A percentile compares a stretch with the other conserved stretches of the same genome.
phyloP scores from a whole-genome alignment of 1,140 invertebrate species.

The Hylyphantes graminicola region DNA sequence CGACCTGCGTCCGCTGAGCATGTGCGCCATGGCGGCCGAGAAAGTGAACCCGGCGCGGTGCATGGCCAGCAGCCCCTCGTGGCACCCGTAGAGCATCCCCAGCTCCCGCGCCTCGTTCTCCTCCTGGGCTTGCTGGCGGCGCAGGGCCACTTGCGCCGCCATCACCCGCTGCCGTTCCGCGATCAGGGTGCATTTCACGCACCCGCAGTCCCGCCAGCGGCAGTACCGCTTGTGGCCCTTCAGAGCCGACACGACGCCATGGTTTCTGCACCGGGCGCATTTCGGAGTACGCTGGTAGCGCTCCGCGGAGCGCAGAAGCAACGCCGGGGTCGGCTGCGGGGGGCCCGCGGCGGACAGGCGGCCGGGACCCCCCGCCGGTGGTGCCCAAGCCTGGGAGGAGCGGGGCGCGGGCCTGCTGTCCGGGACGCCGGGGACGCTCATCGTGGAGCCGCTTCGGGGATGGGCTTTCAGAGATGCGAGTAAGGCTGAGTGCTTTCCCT shows the following conservation, averaged over 20 bases:
- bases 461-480: too few relatives aligned
- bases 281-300: conserved; percentile 98
- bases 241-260: conserved; percentile 96
- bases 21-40: conserved; percentile 64
- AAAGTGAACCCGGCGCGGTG: conserved; percentile 65
- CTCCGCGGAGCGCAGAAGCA: conserved; percentile 82
- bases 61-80: conserved; percentile 66
- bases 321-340: conserved; percentile 60
- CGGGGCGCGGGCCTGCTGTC: conserved; percentile 29
- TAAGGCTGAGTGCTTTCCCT: too few relatives aligned
- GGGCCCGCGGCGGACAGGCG: conserved; percentile 43
- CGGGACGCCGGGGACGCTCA: conserved; percentile 33
- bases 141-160: conserved; percentile 93
- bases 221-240: conserved; percentile 98
- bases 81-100: conserved; percentile 81
- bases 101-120: conserved; percentile 97
- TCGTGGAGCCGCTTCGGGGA: background rate
- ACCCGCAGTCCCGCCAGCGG: conserved; percentile 94
- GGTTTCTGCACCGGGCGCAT: conserved; percentile 97
- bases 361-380: conserved; percentile 4
- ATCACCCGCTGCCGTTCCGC: conserved; percentile 98
- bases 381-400: conserved; percentile 53
- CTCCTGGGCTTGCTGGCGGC: conserved; percentile 80
- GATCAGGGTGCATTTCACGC: conserved; percentile 98
- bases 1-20: conserved; percentile 42